Conservation (phyloP, 2,888 invertebrate species). For the Thereva nobilitata region DNA sequence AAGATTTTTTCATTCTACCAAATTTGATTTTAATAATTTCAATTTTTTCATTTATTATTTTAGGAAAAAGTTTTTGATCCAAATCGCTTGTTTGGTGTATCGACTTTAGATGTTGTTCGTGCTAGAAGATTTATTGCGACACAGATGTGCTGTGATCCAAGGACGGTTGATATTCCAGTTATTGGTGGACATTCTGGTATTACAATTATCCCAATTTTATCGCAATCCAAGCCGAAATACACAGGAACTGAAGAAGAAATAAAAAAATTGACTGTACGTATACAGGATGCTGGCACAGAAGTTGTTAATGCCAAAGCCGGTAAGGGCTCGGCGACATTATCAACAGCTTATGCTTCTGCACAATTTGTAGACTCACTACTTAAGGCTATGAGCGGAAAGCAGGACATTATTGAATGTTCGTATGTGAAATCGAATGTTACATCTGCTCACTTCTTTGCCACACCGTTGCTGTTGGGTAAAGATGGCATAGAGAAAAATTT, state of each 20-base stretch:
- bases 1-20: too few relatives aligned
- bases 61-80: slow-evolving; percentile 77
- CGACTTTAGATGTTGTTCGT: slow-evolving; percentile 94
- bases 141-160: slow-evolving; percentile 85
- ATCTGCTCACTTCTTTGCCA: slow-evolving; percentile 91
- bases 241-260: slow-evolving; percentile 79
- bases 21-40: neutral
- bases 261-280: slow-evolving; percentile 84
- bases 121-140: slow-evolving; percentile 95
- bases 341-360: slow-evolving; percentile 98
- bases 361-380: slow-evolving; percentile 85
- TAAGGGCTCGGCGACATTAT: slow-evolving; percentile 96
- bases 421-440: slow-evolving; percentile 88
- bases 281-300: slow-evolving; percentile 99
- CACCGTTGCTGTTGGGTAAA: slow-evolving; percentile 85
- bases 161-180: slow-evolving; percentile 84
- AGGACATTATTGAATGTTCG: slow-evolving; percentile 89
- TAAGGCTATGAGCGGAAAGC: slow-evolving; percentile 76
- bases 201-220: slow-evolving; percentile 95
- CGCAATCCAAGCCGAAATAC: slow-evolving; percentile 84
- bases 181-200: slow-evolving; percentile 98
- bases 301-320: slow-evolving; percentile 92
- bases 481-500: slow-evolving; percentile 92
- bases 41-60: neutral
- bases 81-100: slow-evolving; percentile 90